Evolutionary conservation across 2,113 vertebrate species (phyloP).

Genomic region (Mustela nigripes): DNA sequence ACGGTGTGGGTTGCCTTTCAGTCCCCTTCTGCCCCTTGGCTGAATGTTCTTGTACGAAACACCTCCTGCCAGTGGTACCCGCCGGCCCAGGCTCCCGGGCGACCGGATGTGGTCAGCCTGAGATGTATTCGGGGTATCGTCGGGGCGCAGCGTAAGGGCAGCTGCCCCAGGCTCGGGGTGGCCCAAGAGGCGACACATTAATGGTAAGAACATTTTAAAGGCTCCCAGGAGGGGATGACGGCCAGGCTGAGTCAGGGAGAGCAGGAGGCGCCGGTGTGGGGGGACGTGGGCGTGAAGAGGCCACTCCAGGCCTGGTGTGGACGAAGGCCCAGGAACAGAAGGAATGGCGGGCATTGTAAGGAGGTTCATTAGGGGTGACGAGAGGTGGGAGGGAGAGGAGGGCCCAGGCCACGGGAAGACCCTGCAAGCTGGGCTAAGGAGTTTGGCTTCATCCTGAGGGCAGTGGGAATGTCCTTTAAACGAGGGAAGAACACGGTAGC

Average conservation of each 20-base stretch:
- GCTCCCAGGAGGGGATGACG: background rate
- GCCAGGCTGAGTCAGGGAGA: background rate
- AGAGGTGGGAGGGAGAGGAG: too few species aligned
- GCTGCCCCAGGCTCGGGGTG: background rate
- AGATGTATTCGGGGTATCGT: background rate
- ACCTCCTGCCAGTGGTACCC: rapidly evolving
- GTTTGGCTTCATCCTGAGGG: background rate
- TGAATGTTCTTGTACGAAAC: background rate
- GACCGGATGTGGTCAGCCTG: background rate
- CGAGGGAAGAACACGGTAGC: background rate
- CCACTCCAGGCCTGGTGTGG: rapidly evolving
- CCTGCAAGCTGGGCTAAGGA: background rate
- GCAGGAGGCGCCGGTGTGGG: too few species aligned
- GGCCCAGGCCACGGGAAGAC: background rate
- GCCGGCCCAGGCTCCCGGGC: background rate
- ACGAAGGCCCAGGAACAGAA: background rate
- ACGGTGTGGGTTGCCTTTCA: too few species aligned
- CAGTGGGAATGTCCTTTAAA: background rate
- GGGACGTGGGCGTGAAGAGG: background rate
- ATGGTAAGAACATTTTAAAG: background rate
- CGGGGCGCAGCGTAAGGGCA: background rate
- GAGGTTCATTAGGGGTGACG: background rate
- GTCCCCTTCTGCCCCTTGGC: background rate
- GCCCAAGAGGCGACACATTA: background rate
- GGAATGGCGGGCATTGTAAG: background rate